Conservation (phyloP, 2,113 vertebrate species). For the Apeltes quadracus region DNA sequence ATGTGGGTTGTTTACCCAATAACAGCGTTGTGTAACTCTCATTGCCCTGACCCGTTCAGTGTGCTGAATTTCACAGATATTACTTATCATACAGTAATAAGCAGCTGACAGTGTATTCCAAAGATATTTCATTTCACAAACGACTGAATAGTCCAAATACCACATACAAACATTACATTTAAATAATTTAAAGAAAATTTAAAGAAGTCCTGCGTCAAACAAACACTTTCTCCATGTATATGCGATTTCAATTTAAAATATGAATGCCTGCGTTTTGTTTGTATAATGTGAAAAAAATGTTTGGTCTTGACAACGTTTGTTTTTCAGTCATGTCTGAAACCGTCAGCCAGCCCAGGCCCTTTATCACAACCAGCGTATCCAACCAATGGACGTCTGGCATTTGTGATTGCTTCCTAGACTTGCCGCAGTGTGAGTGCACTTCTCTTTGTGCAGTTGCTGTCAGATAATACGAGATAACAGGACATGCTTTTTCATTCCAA, state of each 20-base stretch:
- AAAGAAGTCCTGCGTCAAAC: too few relatives aligned
- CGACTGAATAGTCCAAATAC: neutral
- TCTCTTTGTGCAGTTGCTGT: too few relatives aligned
- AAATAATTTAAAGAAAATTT: too few relatives aligned
- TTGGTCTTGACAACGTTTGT: neutral
- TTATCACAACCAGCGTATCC: conserved; percentile 12
- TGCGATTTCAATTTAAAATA: too few relatives aligned
- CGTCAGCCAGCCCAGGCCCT: conserved; percentile 51
- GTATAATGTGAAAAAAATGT: neutral
- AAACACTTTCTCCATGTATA: too few relatives aligned
- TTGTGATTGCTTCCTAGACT: conserved; percentile 68
- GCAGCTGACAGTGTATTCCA: too few relatives aligned
- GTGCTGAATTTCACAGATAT: neutral
- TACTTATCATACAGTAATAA: too few relatives aligned
- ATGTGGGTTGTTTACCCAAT: neutral
- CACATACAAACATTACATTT: neutral
- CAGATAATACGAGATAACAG: neutral
- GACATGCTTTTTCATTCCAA: neutral
- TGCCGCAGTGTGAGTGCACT: conserved; percentile 62
- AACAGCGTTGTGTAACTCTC: neutral
- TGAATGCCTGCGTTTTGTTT: neutral
- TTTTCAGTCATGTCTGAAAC: conserved; percentile 35
- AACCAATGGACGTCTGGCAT: conserved; percentile 74
- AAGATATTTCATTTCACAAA: neutral
- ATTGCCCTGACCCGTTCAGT: neutral